Percentiles rank a stretch among this genome's conserved stretches.
phyloP scores from a whole-genome alignment of 2,888 invertebrate species.

The Lamellibrachia columna region DNA sequence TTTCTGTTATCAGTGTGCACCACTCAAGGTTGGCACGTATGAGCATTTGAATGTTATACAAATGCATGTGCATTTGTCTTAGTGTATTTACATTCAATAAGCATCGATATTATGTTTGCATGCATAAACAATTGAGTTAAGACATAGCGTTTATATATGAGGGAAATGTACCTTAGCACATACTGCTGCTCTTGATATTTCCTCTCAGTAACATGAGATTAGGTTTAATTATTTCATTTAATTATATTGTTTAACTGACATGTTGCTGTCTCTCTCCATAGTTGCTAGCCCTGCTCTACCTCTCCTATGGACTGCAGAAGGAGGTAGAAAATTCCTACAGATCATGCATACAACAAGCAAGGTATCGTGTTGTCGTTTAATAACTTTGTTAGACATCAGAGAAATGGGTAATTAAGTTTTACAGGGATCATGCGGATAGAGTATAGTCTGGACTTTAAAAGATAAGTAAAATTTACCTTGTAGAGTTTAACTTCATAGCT shows the following conservation, averaged over 20 bases:
- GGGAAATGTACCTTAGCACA: too few relatives aligned
- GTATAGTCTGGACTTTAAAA: too few relatives aligned
- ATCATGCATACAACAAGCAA: not conserved
- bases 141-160: too few relatives aligned
- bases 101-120: not conserved
- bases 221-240: not conserved
- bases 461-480: too few relatives aligned
- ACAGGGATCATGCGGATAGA: too few relatives aligned
- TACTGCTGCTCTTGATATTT: not conserved
- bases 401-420: not conserved
- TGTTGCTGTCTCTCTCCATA: not conserved
- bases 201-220: not conserved
- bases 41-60: too few relatives aligned
- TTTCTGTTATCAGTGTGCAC: too few relatives aligned
- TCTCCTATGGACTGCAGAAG: not conserved
- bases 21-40: too few relatives aligned
- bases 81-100: not conserved
- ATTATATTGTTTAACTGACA: not conserved
- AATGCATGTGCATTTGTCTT: too few relatives aligned
- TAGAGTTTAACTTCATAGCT: too few relatives aligned
- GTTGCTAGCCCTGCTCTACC: constrained; percentile 28
- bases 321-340: not conserved
- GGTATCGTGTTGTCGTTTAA: not conserved
- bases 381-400: not conserved
- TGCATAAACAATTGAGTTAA: not conserved